Conservation (phyloP, 1,140 invertebrate species). For the Cataglyphis hispanica region DNA sequence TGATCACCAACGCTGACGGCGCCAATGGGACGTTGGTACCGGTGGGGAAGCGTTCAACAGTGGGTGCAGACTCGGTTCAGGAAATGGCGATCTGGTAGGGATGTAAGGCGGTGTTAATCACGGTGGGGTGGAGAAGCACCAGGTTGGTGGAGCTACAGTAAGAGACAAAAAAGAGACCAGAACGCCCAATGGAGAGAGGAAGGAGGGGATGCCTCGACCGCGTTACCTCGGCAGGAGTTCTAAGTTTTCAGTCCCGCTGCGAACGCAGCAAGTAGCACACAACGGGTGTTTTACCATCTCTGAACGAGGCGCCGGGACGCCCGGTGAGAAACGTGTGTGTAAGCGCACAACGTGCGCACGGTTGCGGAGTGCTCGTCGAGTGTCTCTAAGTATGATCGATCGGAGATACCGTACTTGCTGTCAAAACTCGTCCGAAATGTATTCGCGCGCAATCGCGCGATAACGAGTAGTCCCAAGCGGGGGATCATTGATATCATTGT, state of each 20-base stretch:
- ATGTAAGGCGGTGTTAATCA: constrained; percentile 25
- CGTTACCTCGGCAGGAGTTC: constrained; percentile 74
- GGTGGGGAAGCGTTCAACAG: constrained; percentile 38
- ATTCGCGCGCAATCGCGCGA: background rate
- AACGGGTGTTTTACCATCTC: constrained; percentile 75
- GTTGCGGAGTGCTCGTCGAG: background rate
- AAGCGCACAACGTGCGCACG: background rate
- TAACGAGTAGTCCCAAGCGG: background rate
- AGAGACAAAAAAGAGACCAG: background rate
- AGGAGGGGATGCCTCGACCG: constrained; percentile 47
- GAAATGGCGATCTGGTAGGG: constrained; percentile 44
- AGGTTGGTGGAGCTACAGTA: background rate
- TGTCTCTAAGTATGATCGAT: constrained; percentile 3
- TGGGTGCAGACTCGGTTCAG: constrained; percentile 10
- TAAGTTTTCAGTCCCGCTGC: constrained; percentile 85
- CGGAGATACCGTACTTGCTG: background rate
- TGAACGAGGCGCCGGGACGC: background rate
- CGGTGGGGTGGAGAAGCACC: constrained; percentile 22
- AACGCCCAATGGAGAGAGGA: constrained; percentile 18
- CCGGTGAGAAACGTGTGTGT: too few relatives aligned
- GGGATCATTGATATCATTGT: background rate
- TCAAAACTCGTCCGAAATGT: background rate
- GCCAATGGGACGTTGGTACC: constrained; percentile 79
- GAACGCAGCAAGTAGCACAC: constrained; percentile 84
- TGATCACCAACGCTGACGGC: constrained; percentile 42